phyloP scores from a whole-genome alignment of 2,888 invertebrate genomes.

The Phymatocera aterrima region DNA sequence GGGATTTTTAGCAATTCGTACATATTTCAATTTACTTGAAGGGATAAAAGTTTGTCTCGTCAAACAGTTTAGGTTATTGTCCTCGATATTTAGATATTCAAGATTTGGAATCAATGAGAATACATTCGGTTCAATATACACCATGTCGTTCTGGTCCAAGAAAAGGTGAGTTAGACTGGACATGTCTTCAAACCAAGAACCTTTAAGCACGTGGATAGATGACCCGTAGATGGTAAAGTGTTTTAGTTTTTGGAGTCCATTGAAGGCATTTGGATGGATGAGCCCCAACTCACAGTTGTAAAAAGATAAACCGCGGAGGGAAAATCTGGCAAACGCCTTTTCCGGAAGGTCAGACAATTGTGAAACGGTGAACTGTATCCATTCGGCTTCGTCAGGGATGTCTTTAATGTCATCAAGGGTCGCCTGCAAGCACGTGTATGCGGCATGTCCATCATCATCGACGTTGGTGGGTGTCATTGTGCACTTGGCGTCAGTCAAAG shows the following conservation, averaged over 20 bases:
- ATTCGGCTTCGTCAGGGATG: conserved; percentile 61
- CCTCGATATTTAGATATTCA: conserved; percentile 59
- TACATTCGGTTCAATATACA: conserved; percentile 59
- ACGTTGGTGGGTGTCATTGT: conserved; percentile 55
- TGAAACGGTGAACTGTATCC: conserved; percentile 66
- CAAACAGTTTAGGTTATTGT: conserved; percentile 66
- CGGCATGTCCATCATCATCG: conserved; percentile 55
- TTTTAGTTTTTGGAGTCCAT: conserved; percentile 58
- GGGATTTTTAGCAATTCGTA: conserved; percentile 63
- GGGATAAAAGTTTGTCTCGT: conserved; percentile 57
- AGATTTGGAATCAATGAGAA: conserved; percentile 55
- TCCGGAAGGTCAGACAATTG: conserved; percentile 57
- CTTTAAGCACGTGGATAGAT: conserved; percentile 54
- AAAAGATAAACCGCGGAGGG: conserved; percentile 60
- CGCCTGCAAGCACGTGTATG: conserved; percentile 63
- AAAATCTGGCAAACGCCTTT: conserved; percentile 60
- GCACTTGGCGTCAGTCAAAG: conserved; percentile 52
- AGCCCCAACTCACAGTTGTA: conserved; percentile 62
- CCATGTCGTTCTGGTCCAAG: conserved; percentile 56
- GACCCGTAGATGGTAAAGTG: conserved; percentile 63
- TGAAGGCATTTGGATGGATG: conserved; percentile 58
- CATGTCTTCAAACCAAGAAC: conserved; percentile 57
- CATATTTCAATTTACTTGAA: conserved; percentile 53
- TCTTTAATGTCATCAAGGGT: conserved; percentile 59
- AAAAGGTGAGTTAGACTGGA: conserved; percentile 56